phyloP scores from a whole-genome alignment of 2,888 invertebrate genomes.

The Morpho helenor region DNA sequence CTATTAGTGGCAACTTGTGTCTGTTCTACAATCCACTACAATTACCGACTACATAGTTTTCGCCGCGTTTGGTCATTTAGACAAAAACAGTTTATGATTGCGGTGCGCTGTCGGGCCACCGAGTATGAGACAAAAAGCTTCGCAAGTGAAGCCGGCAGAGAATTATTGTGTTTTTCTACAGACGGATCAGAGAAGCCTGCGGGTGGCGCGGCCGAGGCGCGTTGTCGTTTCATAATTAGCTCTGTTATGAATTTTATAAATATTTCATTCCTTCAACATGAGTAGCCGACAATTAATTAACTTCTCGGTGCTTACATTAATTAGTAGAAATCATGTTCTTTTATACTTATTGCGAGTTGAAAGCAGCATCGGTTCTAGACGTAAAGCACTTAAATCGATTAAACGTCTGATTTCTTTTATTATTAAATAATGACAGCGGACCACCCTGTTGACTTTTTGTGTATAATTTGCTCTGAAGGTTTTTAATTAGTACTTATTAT shows the following conservation, averaged over 20 bases:
- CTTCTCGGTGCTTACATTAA: constrained; percentile 71
- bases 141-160: constrained; percentile 31
- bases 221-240: constrained; percentile 68
- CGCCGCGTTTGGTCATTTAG: constrained; percentile 33
- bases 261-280: constrained; percentile 67
- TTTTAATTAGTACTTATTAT: constrained; percentile 50
- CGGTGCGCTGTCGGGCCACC: constrained; percentile 29
- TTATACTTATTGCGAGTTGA: constrained; percentile 62
- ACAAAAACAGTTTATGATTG: constrained; percentile 36
- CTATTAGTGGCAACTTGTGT: constrained; percentile 19
- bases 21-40: constrained; percentile 23
- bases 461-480: constrained; percentile 37
- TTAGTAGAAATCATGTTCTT: constrained; percentile 61
- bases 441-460: constrained; percentile 46
- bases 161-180: constrained; percentile 55
- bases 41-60: constrained; percentile 31
- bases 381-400: constrained; percentile 23
- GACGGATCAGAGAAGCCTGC: constrained; percentile 46
- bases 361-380: constrained; percentile 17
- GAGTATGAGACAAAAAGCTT: constrained; percentile 29
- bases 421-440: constrained; percentile 34
- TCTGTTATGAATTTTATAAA: constrained; percentile 76
- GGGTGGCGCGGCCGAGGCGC: constrained; percentile 64
- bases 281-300: constrained; percentile 72
- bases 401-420: constrained; percentile 21